These are phyloP conservation scores for Tupiocoris notatus DNA, from an alignment of 2,888 invertebrate genomes.

Conservation along the genomic window DNA sequence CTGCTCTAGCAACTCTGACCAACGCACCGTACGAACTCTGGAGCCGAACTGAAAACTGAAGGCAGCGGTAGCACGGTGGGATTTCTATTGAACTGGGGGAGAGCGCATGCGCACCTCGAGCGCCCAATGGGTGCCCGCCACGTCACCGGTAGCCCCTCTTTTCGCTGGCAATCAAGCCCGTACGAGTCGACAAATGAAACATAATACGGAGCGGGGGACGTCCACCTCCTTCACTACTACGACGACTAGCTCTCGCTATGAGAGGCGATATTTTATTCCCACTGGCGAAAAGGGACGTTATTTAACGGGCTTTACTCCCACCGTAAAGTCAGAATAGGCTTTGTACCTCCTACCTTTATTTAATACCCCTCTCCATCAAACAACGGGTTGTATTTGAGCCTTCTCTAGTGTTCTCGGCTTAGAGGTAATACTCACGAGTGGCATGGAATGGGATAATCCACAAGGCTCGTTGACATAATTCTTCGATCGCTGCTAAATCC, in stretches of 20 bases:
- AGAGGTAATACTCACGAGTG: too few relatives aligned
- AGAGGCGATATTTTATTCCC: background rate
- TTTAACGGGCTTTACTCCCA: too few relatives aligned
- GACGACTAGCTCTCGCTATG: background rate
- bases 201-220: slow-evolving; percentile 31
- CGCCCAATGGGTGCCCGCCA: slow-evolving; percentile 36
- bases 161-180: slow-evolving; percentile 39
- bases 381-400: too few relatives aligned
- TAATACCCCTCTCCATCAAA: too few relatives aligned
- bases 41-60: slow-evolving; percentile 33
- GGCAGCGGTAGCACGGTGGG: background rate
- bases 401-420: too few relatives aligned
- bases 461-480: too few relatives aligned
- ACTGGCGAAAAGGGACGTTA: background rate
- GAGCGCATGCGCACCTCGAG: slow-evolving; percentile 34
- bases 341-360: too few relatives aligned
- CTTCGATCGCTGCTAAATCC: too few relatives aligned
- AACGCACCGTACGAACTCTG: slow-evolving; percentile 18
- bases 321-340: too few relatives aligned
- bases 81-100: slow-evolving; percentile 35
- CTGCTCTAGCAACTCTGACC: background rate
- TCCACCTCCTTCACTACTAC: slow-evolving; percentile 25
- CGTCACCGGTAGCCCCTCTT: slow-evolving; percentile 37
- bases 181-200: slow-evolving; percentile 45
- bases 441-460: too few relatives aligned